Evolutionary conservation across 2,888 invertebrate species (phyloP).

Genomic region (Ophioninae sp.): DNA sequence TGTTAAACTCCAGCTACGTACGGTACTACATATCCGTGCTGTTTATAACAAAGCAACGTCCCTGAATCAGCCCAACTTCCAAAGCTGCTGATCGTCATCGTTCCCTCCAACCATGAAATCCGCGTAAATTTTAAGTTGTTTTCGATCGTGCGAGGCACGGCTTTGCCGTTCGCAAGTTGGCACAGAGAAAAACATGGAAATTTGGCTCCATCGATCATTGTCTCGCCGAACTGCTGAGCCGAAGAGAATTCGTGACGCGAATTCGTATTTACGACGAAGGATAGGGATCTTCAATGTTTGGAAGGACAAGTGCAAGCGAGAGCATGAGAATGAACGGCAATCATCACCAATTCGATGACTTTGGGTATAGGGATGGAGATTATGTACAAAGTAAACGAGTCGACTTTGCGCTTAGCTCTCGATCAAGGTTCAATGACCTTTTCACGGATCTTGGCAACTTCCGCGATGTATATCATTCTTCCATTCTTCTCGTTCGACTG

Average conservation of each 20-base stretch:
- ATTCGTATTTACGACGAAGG: slow-evolving; percentile 42
- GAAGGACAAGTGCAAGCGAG: slow-evolving; percentile 42
- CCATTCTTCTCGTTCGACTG: slow-evolving; percentile 24
- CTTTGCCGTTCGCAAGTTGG: slow-evolving; percentile 5
- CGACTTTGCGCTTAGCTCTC: slow-evolving; percentile 48
- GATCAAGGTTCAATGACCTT: slow-evolving; percentile 51
- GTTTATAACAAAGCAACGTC: too few species aligned
- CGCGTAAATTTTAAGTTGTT: neutral
- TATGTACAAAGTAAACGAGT: slow-evolving; percentile 25
- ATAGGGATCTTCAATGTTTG: slow-evolving; percentile 48
- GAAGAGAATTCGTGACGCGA: slow-evolving; percentile 51
- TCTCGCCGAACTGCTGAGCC: slow-evolving; percentile 21
- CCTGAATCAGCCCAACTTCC: too few species aligned
- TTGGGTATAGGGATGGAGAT: slow-evolving; percentile 7
- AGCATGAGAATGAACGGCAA: slow-evolving; percentile 35
- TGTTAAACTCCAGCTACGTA: too few species aligned
- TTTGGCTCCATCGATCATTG: slow-evolving; percentile 54
- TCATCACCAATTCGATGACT: neutral
- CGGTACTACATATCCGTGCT: too few species aligned
- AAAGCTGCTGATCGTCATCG: too few species aligned
- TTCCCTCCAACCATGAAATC: too few species aligned
- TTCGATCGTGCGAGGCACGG: neutral
- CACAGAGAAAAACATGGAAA: slow-evolving; percentile 23
- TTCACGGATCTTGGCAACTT: slow-evolving; percentile 41
- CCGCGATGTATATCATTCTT: slow-evolving; percentile 49